Percentiles rank a stretch among this genome's conserved stretches.
These are phyloP conservation scores for Myotis findleyi DNA, from an alignment of 2,797 vertebrate species.

Conservation along the genomic window DNA sequence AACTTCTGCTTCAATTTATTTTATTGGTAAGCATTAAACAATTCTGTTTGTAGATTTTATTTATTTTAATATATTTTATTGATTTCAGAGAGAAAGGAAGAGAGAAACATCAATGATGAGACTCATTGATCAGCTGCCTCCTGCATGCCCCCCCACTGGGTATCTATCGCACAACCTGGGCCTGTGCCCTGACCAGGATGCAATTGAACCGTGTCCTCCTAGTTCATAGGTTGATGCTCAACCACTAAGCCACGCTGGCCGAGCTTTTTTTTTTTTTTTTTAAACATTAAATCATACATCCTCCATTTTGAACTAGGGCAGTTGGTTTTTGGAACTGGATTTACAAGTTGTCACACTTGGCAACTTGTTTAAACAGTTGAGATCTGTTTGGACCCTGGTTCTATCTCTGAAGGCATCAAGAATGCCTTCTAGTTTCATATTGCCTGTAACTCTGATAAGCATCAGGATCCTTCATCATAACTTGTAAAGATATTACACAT, in stretches of 20 bases:
- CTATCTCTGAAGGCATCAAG: neutral
- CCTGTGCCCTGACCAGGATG: neutral
- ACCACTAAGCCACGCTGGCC: neutral
- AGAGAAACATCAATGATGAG: neutral
- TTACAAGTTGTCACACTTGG: slow-evolving; percentile 22
- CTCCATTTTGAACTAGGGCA: slow-evolving; percentile 51
- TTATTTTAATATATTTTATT: neutral
- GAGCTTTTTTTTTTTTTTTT: neutral
- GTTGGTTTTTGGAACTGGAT: slow-evolving; percentile 11
- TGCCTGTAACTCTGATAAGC: neutral
- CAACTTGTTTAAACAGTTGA: slow-evolving; percentile 7
- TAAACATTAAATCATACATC: neutral
- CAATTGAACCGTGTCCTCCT: neutral
- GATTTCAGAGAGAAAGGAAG: neutral
- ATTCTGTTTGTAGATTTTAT: slow-evolving; percentile 64
- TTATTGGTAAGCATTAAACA: slow-evolving; percentile 73
- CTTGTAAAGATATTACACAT: neutral
- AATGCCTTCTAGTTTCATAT: slow-evolving; percentile 25
- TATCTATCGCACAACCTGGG: neutral
- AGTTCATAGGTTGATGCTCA: neutral
- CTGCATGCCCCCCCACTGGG: neutral
- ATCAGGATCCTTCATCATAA: neutral
- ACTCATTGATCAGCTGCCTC: neutral
- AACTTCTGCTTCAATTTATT: slow-evolving; percentile 82
- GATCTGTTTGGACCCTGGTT: neutral